phyloP scores from a whole-genome alignment of 2,797 vertebrate genomes.

The Ataeniobius toweri region DNA sequence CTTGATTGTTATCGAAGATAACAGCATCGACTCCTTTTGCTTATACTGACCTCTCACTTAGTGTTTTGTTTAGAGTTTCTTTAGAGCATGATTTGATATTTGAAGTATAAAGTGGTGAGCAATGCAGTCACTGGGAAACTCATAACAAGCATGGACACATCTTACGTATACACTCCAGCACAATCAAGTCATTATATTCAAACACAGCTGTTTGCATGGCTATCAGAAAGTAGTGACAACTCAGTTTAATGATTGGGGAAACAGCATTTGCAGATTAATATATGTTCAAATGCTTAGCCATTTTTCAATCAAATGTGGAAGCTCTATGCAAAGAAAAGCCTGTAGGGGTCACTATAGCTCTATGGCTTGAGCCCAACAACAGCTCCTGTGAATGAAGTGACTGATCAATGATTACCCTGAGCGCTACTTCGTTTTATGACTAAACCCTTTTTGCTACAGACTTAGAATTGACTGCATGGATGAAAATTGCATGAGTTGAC shows the following conservation, averaged over 20 bases:
- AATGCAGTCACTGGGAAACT: background rate
- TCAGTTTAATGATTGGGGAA: background rate
- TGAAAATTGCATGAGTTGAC: conserved; percentile 6
- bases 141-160: background rate
- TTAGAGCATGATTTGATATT: conserved; percentile 4
- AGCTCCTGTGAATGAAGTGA: conserved; percentile 43
- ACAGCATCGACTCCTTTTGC: conserved; percentile 13
- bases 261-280: background rate
- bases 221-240: background rate
- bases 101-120: conserved; percentile 6
- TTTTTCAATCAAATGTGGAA: background rate
- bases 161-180: background rate
- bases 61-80: conserved; percentile 21
- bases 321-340: conserved; percentile 24
- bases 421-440: conserved; percentile 52
- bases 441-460: conserved; percentile 29
- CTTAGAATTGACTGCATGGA: conserved; percentile 25
- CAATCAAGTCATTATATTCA: background rate
- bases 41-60: conserved; percentile 1
- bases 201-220: background rate
- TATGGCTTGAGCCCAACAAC: conserved; percentile 49
- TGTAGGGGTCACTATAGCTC: conserved; percentile 77
- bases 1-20: conserved; percentile 39
- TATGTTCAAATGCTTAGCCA: background rate
- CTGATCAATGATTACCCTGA: conserved; percentile 55